phyloP scores from a whole-genome alignment of 30 jellyfish, hydroid and myxozoan genomes.

The Turritopsis rubra region DNA sequence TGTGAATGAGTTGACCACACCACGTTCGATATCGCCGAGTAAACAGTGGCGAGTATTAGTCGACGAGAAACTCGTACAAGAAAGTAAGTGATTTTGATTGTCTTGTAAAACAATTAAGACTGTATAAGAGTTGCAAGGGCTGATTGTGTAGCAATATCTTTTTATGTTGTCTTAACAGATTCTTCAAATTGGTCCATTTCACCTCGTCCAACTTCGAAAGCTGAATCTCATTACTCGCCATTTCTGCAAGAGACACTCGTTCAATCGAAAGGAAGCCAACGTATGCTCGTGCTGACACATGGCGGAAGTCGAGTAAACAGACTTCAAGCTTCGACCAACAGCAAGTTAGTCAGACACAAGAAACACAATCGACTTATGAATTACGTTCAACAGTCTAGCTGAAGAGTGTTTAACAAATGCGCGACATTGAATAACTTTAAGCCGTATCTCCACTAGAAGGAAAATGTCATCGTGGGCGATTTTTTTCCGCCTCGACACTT shows the following conservation, averaged over 20 bases:
- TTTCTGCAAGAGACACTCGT: conserved; percentile 25
- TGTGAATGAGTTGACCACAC: not conserved
- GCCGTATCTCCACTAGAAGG: no score
- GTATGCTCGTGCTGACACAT: conserved; percentile 34
- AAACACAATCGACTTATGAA: not conserved
- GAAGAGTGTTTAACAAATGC: not conserved
- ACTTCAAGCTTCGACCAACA: not conserved
- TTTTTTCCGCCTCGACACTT: no score
- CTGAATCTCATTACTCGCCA: conserved; percentile 1
- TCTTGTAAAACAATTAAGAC: not conserved
- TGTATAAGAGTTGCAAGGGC: not conserved
- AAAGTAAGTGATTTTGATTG: not conserved
- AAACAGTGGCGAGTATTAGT: conserved; percentile 3
- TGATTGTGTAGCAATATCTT: not conserved
- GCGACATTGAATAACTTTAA: no score
- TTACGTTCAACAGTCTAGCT: not conserved
- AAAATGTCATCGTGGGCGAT: no score
- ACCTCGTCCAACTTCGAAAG: not conserved
- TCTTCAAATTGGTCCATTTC: not conserved
- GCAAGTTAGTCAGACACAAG: not conserved
- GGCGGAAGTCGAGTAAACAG: conserved; percentile 30
- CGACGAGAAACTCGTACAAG: not conserved
- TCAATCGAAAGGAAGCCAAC: conserved; percentile 29
- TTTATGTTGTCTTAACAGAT: not conserved
- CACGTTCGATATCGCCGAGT: conserved; percentile 14